Percentiles rank a stretch among this genome's conserved stretches.
phyloP scores from a whole-genome alignment of 1,140 invertebrate genomes.

The Ceratitis capitata region DNA sequence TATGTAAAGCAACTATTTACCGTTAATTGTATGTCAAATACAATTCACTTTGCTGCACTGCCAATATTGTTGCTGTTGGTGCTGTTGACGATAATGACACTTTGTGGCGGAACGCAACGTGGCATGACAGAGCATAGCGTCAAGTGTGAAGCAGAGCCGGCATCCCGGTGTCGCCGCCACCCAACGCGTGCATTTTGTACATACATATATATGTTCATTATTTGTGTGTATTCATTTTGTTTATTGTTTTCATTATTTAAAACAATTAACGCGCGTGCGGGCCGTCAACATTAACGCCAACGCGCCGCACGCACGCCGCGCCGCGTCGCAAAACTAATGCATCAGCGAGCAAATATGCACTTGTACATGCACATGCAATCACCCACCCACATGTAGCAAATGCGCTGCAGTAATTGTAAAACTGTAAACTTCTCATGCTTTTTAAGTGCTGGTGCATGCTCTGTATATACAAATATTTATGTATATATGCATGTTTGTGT shows the following conservation, averaged over 20 bases:
- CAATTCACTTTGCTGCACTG: not conserved
- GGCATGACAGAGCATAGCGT: not conserved
- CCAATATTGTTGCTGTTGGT: too few species aligned
- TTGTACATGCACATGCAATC: not conserved
- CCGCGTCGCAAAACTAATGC: not conserved
- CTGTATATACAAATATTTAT: not conserved
- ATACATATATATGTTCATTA: not conserved
- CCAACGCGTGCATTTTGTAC: not conserved
- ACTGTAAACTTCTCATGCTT: slow-evolving; percentile 17
- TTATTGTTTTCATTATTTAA: slow-evolving; percentile 20
- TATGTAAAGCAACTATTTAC: slow-evolving; percentile 4
- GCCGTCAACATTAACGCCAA: slow-evolving; percentile 15
- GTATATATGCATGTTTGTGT: not conserved
- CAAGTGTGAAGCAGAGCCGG: not conserved
- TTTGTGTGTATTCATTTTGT: not conserved
- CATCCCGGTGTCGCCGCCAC: slow-evolving; percentile 12
- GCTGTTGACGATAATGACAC: too few species aligned
- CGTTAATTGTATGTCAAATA: slow-evolving; percentile 27
- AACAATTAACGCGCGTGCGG: slow-evolving; percentile 4
- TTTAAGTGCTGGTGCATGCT: not conserved
- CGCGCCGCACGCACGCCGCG: not conserved
- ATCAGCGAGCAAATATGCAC: not conserved
- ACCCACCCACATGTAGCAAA: not conserved
- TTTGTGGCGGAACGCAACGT: not conserved
- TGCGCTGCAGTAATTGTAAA: not conserved